phyloP scores from a whole-genome alignment of 30 jellyfish, hydroid and myxozoan species.

The Cassiopea xamachana region DNA sequence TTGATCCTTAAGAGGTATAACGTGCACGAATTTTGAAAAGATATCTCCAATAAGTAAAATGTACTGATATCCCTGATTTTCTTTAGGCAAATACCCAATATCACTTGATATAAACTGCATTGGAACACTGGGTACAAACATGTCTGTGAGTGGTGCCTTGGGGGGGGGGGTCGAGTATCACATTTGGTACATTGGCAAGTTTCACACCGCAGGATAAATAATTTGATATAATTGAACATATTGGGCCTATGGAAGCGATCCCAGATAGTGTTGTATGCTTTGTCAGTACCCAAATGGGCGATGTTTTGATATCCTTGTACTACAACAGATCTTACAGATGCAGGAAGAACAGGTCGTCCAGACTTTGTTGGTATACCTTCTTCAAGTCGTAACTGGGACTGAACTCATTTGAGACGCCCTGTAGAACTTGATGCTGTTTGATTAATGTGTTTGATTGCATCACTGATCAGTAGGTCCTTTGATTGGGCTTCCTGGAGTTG shows the following conservation, averaged over 20 bases:
- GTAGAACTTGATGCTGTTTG: not conserved
- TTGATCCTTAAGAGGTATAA: constrained; percentile 40
- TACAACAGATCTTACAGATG: constrained; percentile 21
- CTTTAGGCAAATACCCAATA: constrained; percentile 4
- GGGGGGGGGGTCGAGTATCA: constrained; percentile 6
- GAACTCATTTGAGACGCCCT: constrained; percentile 34
- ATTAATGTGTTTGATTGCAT: not conserved
- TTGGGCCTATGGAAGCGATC: constrained; percentile 47
- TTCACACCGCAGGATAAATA: constrained; percentile 3
- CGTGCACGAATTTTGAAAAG: constrained; percentile 16
- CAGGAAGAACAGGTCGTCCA: constrained; percentile 50
- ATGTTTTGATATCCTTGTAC: constrained; percentile 12
- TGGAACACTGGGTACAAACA: constrained; percentile 31
- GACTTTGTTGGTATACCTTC: constrained; percentile 44
- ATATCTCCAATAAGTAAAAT: constrained; percentile 26
- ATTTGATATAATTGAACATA: too few relatives aligned
- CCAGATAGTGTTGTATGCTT: not conserved
- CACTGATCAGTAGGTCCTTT: not conserved
- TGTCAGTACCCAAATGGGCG: constrained; percentile 34
- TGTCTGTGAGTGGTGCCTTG: constrained; percentile 19
- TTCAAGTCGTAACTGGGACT: constrained; percentile 19
- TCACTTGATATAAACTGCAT: constrained; percentile 16
- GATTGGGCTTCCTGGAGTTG: constrained; percentile 4
- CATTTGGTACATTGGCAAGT: constrained; percentile 30
- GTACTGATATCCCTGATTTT: constrained; percentile 4